A percentile compares a stretch with the other conserved stretches of the same genome.
These are phyloP conservation scores for Crocodylus rhombifer DNA, from an alignment of 2,797 vertebrate genomes.

Conservation along the genomic window DNA sequence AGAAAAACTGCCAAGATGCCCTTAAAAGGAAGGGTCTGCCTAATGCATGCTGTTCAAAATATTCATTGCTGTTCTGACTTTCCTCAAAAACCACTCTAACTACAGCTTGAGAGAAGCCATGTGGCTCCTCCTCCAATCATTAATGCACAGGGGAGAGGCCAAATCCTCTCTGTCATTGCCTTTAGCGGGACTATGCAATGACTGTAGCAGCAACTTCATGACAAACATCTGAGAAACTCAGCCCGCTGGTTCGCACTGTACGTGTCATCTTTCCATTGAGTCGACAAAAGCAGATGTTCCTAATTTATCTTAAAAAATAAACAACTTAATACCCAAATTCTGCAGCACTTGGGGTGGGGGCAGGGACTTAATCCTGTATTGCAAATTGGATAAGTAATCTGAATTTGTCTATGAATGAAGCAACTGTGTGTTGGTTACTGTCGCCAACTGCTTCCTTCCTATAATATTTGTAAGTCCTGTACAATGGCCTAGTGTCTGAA, in stretches of 20 bases:
- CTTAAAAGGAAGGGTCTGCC: slow-evolving; percentile 71
- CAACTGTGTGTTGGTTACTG: slow-evolving; percentile 7
- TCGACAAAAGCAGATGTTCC: slow-evolving; percentile 60
- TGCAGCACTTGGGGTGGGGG: slow-evolving; percentile 41
- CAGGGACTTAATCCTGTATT: slow-evolving; percentile 45
- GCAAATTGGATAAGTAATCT: slow-evolving; percentile 54
- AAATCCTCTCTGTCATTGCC: rapidly evolving
- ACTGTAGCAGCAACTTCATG: not conserved
- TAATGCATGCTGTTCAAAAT: not conserved
- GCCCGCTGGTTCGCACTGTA: not conserved
- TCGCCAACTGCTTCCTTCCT: not conserved
- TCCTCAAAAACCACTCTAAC: slow-evolving; percentile 37
- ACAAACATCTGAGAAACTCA: rapidly evolving
- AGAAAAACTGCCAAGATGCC: slow-evolving; percentile 62
- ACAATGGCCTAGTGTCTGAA: not conserved
- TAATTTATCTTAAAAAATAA: slow-evolving; percentile 64
- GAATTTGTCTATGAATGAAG: slow-evolving; percentile 52
- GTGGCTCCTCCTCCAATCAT: rapidly evolving
- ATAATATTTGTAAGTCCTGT: slow-evolving; percentile 27
- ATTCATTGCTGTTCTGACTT: slow-evolving; percentile 4
- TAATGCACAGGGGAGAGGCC: not conserved
- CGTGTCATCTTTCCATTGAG: not conserved
- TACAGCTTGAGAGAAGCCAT: not conserved
- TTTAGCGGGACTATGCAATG: not conserved
- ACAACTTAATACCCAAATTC: slow-evolving; percentile 73